Evolutionary conservation across 2,888 invertebrate genomes (phyloP).

Genomic region (Lasioglossum calceatum): DNA sequence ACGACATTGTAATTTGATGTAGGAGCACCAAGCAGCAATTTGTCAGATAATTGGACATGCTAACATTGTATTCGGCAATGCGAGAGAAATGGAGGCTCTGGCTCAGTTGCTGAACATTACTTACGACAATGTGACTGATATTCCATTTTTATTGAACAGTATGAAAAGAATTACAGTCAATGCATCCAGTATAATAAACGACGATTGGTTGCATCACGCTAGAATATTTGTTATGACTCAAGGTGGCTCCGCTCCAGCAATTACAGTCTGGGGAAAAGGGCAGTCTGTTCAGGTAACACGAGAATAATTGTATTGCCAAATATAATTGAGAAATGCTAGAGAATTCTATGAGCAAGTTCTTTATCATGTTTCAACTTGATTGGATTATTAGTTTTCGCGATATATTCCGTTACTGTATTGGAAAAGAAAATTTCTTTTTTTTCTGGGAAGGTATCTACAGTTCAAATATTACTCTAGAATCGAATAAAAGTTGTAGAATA

Average conservation of each 20-base stretch:
- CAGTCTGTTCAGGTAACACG: conserved; percentile 74
- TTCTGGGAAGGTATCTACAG: not conserved
- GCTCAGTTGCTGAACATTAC: conserved; percentile 77
- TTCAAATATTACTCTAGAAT: not conserved
- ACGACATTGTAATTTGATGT: conserved; percentile 33
- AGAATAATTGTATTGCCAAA: not conserved
- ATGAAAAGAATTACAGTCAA: conserved; percentile 77
- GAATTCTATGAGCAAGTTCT: no score
- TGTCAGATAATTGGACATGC: conserved; percentile 81
- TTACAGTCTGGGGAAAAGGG: conserved; percentile 80
- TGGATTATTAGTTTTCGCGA: no score
- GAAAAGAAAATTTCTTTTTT: not conserved
- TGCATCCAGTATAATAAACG: conserved; percentile 71
- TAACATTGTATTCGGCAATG: conserved; percentile 81
- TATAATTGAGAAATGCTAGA: no score
- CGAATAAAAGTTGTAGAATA: not conserved
- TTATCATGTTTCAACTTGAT: no score
- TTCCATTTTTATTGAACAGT: conserved; percentile 79
- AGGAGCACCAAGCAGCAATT: conserved; percentile 79
- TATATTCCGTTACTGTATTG: no score
- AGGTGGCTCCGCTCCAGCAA: conserved; percentile 78
- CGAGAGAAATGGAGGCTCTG: conserved; percentile 78
- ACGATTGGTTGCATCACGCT: conserved; percentile 77
- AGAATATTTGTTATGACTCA: conserved; percentile 81
- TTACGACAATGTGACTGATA: conserved; percentile 77